Conservation (phyloP, 2,113 vertebrate genomes). For the Ochotona curzoniae region DNA sequence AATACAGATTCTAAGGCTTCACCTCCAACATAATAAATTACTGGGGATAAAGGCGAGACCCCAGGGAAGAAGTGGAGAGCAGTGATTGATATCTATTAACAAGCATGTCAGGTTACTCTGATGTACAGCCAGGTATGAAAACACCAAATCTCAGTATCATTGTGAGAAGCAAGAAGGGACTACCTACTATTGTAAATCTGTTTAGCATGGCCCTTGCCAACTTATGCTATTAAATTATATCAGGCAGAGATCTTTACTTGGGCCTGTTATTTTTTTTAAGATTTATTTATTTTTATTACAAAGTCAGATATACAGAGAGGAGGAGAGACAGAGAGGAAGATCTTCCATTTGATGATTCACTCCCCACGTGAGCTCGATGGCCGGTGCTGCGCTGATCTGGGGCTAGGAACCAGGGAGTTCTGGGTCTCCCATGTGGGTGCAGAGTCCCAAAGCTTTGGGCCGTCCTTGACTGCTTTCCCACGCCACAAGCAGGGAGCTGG, state of each 20-base stretch:
- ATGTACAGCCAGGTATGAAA: background rate
- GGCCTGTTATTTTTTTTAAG: background rate
- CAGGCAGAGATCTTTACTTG: background rate
- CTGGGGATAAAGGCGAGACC: background rate
- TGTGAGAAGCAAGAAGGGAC: background rate
- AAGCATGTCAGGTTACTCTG: background rate
- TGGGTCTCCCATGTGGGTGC: too few relatives aligned
- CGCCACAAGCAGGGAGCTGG: too few relatives aligned
- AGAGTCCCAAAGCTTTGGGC: too few relatives aligned
- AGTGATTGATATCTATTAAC: background rate
- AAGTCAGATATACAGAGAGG: too few relatives aligned
- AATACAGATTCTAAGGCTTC: background rate
- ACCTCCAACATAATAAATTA: background rate
- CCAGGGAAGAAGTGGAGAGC: background rate
- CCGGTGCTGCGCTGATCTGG: too few relatives aligned
- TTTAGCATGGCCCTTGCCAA: background rate
- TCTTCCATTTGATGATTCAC: too few relatives aligned
- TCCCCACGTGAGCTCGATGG: too few relatives aligned
- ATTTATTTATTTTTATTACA: too few relatives aligned
- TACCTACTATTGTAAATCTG: background rate
- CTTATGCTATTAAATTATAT: background rate
- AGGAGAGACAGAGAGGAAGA: too few relatives aligned
- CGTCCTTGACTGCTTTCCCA: too few relatives aligned
- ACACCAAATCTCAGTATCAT: background rate
- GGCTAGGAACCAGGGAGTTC: too few relatives aligned